Evolutionary conservation across 2,888 invertebrate genomes (phyloP).

Genomic region (Drosophila lacicola): DNA sequence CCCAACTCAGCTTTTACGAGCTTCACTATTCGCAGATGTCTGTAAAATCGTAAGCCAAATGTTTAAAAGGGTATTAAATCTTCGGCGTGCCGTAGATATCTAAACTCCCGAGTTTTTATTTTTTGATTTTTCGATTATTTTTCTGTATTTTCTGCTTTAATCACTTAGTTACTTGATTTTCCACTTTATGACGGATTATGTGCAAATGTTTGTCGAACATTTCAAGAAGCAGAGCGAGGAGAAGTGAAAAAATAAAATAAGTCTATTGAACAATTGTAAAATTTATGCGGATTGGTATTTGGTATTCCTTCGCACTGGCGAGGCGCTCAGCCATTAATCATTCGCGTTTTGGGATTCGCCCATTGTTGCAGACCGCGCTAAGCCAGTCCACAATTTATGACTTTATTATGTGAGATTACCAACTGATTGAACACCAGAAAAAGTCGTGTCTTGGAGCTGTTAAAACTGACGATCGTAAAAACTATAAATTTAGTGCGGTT

Average conservation of each 20-base stretch:
- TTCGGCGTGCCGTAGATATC: too few species aligned
- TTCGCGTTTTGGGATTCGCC: slow-evolving; percentile 26
- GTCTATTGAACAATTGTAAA: slow-evolving; percentile 59
- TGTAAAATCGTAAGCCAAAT: too few species aligned
- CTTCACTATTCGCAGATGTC: too few species aligned
- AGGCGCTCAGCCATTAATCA: slow-evolving; percentile 53
- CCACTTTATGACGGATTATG: slow-evolving; percentile 79
- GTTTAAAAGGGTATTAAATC: too few species aligned
- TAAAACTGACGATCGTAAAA: slow-evolving; percentile 13
- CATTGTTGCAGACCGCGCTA: slow-evolving; percentile 10
- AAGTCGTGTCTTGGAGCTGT: slow-evolving; percentile 6
- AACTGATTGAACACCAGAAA: slow-evolving; percentile 13
- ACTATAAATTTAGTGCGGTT: neutral
- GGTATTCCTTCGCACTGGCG: slow-evolving; percentile 6
- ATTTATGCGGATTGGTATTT: slow-evolving; percentile 47
- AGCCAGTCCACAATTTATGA: slow-evolving; percentile 38
- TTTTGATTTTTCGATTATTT: slow-evolving; percentile 1
- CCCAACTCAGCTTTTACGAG: too few species aligned
- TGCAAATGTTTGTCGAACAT: slow-evolving; percentile 65
- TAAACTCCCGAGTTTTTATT: neutral
- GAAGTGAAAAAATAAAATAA: slow-evolving; percentile 15
- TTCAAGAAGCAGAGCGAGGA: neutral
- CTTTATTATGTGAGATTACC: slow-evolving; percentile 39
- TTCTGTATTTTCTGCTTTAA: slow-evolving; percentile 50
- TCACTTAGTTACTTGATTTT: slow-evolving; percentile 77